These are phyloP conservation scores for Brachylomia viminalis DNA, from an alignment of 2,888 invertebrate species.

Conservation along the genomic window DNA sequence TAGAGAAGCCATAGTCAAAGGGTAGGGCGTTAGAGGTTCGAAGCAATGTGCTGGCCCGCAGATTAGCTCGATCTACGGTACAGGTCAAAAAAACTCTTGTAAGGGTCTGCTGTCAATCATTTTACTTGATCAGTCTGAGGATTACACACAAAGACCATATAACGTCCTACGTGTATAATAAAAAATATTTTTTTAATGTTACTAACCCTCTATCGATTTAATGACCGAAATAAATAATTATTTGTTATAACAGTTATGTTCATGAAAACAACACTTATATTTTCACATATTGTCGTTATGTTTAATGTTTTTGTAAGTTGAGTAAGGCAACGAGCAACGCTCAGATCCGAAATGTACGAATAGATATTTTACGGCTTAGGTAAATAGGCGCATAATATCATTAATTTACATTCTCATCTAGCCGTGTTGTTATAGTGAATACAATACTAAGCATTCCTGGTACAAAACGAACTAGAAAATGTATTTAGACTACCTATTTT, in stretches of 20 bases:
- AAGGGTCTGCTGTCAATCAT: slow-evolving; percentile 2
- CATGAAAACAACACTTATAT: slow-evolving; percentile 3
- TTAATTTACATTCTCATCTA: background rate
- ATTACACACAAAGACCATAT: background rate
- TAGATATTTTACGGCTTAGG: no score
- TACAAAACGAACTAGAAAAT: background rate
- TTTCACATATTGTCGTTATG: background rate
- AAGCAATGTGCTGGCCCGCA: background rate
- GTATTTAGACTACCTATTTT: background rate
- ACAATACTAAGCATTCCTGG: slow-evolving; percentile 5
- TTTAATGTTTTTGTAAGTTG: slow-evolving; percentile 2
- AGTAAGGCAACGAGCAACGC: background rate
- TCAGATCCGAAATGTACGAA: background rate
- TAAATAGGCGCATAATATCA: background rate
- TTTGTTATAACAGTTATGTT: background rate
- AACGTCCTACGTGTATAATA: background rate
- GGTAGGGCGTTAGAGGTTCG: background rate
- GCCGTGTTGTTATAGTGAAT: background rate
- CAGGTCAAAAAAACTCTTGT: background rate
- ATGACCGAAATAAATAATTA: background rate
- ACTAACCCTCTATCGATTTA: background rate
- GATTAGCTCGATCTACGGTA: background rate
- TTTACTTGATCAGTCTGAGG: background rate
- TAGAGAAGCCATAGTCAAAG: background rate
- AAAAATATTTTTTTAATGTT: background rate